phyloP scores from a whole-genome alignment of 30 jellyfish, hydroid and myxozoan genomes.

The Aurelia sp. region DNA sequence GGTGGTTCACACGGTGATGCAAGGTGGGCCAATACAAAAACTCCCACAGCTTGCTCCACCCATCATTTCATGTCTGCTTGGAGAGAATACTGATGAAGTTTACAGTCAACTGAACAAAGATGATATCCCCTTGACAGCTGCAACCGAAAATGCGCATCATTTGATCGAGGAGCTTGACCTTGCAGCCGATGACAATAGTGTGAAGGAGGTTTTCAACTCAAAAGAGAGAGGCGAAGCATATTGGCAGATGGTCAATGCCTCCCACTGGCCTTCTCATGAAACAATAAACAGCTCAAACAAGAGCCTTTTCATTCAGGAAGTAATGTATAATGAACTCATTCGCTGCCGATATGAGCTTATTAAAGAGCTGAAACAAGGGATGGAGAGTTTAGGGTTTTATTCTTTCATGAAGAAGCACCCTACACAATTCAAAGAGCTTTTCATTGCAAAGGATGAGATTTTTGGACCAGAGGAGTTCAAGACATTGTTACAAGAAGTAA shows the following conservation, averaged over 20 bases:
- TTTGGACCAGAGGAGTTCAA: too few species aligned
- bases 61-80: conserved; percentile 19
- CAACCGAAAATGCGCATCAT: conserved; percentile 12
- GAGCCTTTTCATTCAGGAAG: conserved; percentile 12
- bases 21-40: conserved; percentile 19
- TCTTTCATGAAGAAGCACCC: too few species aligned
- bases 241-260: conserved; percentile 24
- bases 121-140: conserved; percentile 36
- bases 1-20: conserved; percentile 43
- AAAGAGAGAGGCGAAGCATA: conserved; percentile 30
- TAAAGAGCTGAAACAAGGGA: conserved; percentile 23
- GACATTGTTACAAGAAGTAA: too few species aligned
- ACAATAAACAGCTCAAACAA: conserved; percentile 1
- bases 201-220: conserved; percentile 8
- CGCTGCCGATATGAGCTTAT: background rate
- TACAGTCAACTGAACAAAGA: conserved; percentile 2
- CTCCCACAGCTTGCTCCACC: conserved; percentile 24
- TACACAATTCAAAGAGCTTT: too few species aligned
- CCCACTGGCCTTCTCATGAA: conserved; percentile 49
- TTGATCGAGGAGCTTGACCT: conserved; percentile 34
- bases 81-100: background rate
- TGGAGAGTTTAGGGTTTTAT: background rate
- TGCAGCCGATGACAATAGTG: background rate
- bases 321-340: too few species aligned
- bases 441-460: too few species aligned